These are phyloP conservation scores for Acleris holmiana DNA, from an alignment of 2,888 invertebrate genomes.

Conservation along the genomic window DNA sequence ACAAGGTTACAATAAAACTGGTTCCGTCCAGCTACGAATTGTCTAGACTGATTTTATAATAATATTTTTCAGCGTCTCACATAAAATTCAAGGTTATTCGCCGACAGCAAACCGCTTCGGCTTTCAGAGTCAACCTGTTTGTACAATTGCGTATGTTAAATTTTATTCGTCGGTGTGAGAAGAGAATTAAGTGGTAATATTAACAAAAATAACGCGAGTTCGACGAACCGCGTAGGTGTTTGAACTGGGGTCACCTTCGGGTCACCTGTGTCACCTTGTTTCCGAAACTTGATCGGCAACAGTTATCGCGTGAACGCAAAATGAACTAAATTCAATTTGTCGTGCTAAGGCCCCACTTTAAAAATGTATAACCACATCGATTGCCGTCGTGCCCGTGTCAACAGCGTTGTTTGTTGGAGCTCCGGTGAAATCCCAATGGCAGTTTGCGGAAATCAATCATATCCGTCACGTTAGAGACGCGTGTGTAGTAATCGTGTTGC, in stretches of 20 bases:
- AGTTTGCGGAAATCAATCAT: slow-evolving; percentile 20
- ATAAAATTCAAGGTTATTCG: slow-evolving; percentile 23
- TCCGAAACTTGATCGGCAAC: slow-evolving; percentile 75
- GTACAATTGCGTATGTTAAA: slow-evolving; percentile 33
- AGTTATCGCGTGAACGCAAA: slow-evolving; percentile 62
- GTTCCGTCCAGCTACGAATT: slow-evolving; percentile 28
- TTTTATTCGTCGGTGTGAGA: slow-evolving; percentile 26
- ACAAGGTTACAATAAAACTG: slow-evolving; percentile 13
- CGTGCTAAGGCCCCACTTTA: background rate
- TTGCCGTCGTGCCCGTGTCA: background rate
- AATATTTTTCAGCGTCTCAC: slow-evolving; percentile 29
- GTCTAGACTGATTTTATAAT: slow-evolving; percentile 41
- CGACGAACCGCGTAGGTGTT: slow-evolving; percentile 62
- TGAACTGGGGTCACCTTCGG: slow-evolving; percentile 73
- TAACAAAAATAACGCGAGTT: slow-evolving; percentile 58
- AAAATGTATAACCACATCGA: background rate
- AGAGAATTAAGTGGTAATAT: slow-evolving; percentile 45
- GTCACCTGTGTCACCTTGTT: slow-evolving; percentile 79
- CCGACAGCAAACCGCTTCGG: slow-evolving; percentile 27
- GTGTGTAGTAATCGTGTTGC: slow-evolving; percentile 35
- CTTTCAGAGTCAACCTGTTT: slow-evolving; percentile 26
- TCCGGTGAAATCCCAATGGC: background rate
- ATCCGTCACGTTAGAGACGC: slow-evolving; percentile 27
- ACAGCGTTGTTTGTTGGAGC: background rate
- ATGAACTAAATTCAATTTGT: slow-evolving; percentile 15